Evolutionary conservation across 1,140 invertebrate genomes (phyloP).

Genomic region (Chelonus insularis): DNA sequence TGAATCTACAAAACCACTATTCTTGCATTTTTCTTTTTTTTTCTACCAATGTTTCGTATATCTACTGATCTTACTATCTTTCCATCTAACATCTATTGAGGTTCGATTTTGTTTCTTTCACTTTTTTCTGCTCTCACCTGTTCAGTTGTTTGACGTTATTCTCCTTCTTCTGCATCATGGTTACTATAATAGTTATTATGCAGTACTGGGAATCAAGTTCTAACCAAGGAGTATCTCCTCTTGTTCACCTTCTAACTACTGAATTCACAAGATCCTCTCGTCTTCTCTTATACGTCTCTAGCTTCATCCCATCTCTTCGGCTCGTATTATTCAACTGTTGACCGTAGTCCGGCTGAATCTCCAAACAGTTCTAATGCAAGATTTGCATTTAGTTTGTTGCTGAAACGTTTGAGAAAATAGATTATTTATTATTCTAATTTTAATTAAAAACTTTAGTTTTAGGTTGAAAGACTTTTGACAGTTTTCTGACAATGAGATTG

Average conservation of each 20-base stretch:
- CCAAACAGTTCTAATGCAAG: slow-evolving; percentile 18
- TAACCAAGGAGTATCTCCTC: slow-evolving; percentile 4
- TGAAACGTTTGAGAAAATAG: not conserved
- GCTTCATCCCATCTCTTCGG: not conserved
- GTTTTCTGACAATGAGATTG: too few species aligned
- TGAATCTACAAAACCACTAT: not conserved
- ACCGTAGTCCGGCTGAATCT: slow-evolving; percentile 26
- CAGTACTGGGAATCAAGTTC: slow-evolving; percentile 17
- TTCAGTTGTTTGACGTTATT: not conserved
- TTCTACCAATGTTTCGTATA: not conserved
- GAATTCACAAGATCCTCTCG: slow-evolving; percentile 15
- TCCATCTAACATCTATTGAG: too few species aligned
- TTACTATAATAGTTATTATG: not conserved
- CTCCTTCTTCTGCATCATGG: not conserved
- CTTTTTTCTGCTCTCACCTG: too few species aligned
- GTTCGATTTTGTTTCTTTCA: not conserved
- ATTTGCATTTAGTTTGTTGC: slow-evolving; percentile 19
- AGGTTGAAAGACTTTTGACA: too few species aligned
- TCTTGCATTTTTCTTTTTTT: not conserved
- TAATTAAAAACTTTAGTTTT: too few species aligned
- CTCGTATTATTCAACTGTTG: slow-evolving; percentile 18
- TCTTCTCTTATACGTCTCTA: not conserved
- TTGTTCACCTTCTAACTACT: slow-evolving; percentile 7
- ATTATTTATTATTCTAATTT: too few species aligned
- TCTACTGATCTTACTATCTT: too few species aligned